A percentile compares a stretch with the other conserved stretches of the same genome.
phyloP scores from a whole-genome alignment of 2,797 vertebrate genomes.

The Rhadinocentrus ornatus region DNA sequence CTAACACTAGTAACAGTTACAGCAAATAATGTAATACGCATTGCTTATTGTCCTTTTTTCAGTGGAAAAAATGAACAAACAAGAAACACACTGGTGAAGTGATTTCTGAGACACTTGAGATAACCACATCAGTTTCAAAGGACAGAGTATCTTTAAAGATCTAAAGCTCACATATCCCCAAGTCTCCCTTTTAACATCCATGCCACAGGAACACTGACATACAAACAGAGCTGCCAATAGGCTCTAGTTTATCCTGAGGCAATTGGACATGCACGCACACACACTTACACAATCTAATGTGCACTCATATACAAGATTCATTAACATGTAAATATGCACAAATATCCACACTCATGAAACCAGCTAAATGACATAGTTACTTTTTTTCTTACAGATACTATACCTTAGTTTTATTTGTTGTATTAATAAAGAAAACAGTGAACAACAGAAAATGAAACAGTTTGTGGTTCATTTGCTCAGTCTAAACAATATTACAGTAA shows the following conservation, averaged over 20 bases:
- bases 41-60: not conserved
- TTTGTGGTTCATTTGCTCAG: not conserved
- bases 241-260: slow-evolving; percentile 53
- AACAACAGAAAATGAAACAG: not conserved
- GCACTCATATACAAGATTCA: not conserved
- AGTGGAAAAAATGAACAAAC: not conserved
- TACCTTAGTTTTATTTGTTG: not conserved
- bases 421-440: not conserved
- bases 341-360: slow-evolving; percentile 20
- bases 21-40: not conserved
- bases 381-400: slow-evolving; percentile 12
- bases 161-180: slow-evolving; percentile 56
- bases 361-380: slow-evolving; percentile 3
- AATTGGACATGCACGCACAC: slow-evolving; percentile 34
- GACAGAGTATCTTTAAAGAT: slow-evolving; percentile 42
- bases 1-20: not conserved
- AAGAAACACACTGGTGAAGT: not conserved
- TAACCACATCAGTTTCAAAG: slow-evolving; percentile 40
- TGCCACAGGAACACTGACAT: slow-evolving; percentile 52
- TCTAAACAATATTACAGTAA: slow-evolving; percentile 25
- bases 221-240: slow-evolving; percentile 59
- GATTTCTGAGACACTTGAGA: slow-evolving; percentile 20
- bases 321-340: not conserved
- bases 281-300: slow-evolving; percentile 8
- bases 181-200: slow-evolving; percentile 57